A percentile compares a stretch with the other conserved stretches of the same genome.
These are phyloP conservation scores for Sturnira hondurensis DNA, from an alignment of 2,113 vertebrate species.

Conservation along the genomic window DNA sequence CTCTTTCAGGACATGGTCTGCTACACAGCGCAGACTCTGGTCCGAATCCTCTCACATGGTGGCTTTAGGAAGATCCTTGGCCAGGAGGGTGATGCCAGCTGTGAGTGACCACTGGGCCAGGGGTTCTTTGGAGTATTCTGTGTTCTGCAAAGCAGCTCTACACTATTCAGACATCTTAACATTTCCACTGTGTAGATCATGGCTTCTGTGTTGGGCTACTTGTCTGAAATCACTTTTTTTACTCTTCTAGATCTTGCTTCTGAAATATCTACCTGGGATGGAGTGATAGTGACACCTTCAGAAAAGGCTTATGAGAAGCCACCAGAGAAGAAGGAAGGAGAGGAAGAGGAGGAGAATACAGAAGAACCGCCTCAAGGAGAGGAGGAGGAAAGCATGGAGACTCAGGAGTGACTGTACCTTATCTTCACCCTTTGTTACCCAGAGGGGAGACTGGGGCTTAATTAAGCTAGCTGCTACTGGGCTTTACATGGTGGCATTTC, in stretches of 20 bases:
- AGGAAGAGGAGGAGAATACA: slow-evolving; percentile 93
- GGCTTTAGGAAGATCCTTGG: slow-evolving; percentile 97
- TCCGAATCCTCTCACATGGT: slow-evolving; percentile 94
- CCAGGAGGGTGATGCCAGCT: slow-evolving; percentile 95
- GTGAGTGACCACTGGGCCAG: slow-evolving; percentile 80
- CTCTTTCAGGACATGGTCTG: slow-evolving; percentile 93
- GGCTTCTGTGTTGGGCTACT: background rate
- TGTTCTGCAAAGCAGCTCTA: background rate
- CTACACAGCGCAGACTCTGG: slow-evolving; percentile 95
- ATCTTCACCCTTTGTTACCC: background rate
- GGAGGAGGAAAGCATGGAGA: slow-evolving; percentile 96
- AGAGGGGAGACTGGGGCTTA: background rate
- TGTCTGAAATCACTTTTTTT: background rate
- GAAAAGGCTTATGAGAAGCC: slow-evolving; percentile 98
- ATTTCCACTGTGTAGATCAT: background rate
- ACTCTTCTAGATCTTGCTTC: slow-evolving; percentile 87
- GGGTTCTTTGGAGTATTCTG: background rate
- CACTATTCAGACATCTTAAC: background rate
- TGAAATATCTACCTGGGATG: slow-evolving; percentile 98
- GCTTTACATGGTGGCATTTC: slow-evolving; percentile 3
- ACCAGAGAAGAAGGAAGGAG: slow-evolving; percentile 96
- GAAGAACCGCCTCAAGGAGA: slow-evolving; percentile 87
- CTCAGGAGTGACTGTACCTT: slow-evolving; percentile 85
- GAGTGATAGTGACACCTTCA: slow-evolving; percentile 96
- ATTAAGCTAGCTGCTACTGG: background rate